Evolutionary conservation across 2,888 invertebrate genomes (phyloP), one percentile per base, ranked within the genome.

Genomic region (Eupelmus urozonus): DNA sequence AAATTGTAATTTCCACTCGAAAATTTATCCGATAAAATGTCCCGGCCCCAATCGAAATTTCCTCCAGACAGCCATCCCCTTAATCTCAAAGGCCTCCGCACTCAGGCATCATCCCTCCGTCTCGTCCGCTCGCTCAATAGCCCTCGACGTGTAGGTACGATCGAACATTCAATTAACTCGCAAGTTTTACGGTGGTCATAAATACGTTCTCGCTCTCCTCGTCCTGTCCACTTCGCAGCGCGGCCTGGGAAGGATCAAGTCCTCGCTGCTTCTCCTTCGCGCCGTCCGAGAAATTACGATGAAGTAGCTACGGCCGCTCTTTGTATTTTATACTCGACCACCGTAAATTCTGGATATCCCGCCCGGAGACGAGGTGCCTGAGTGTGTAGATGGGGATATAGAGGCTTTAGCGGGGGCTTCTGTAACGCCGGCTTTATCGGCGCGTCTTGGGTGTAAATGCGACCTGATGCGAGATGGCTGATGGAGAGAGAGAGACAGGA

Each of bases 91-190:
- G n/a, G n/a, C n/a, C n/a, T n/a, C n/a, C n/a, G n/a, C n/a, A n/a
- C n/a, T n/a, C n/a, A n/a, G n/a, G n/a, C n/a, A n/a, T n/a, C 34
- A 60, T 60, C 20, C 11, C 20, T 45, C 16, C 45, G 9, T 45
- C 45, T 7, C 45, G 34, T 45, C 45, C 13, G 16, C 16, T 5
- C 9, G 34, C 9, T 3, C 34, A 34, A 34, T 34, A 34, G 67
- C 63, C 60, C 40, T 29, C 60, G 53, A 45, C 57, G 49, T 51
- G 51, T 45, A 23, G 25, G 45, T 34, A 49, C 66, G 40, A 29
- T 80, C 80, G 72, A 79, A 79, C 80, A 82, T 82, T 82, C 82
- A 81, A 81, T 82, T 81, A 82, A 79, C 78, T 70, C 69, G 51
- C 70, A 59, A 78, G 79, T 81, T 82, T 82, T 82, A 82, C 79